Percentiles rank a stretch among this genome's conserved stretches.
Conservation (phyloP, 2,888 invertebrate genomes). For the Willowsia nigromaculata region DNA sequence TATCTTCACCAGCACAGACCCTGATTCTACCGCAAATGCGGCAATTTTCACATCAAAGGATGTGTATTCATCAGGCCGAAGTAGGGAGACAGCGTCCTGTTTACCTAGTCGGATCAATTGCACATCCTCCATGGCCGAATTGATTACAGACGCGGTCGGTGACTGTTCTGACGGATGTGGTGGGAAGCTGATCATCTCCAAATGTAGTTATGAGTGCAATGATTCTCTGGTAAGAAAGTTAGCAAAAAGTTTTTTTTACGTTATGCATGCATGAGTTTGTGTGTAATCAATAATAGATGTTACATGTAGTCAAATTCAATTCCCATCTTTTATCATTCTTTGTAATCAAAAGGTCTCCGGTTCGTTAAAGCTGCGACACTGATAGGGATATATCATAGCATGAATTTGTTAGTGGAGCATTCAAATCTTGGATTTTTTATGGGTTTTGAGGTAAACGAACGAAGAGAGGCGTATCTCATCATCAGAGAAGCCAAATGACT, state of each 20-base stretch:
- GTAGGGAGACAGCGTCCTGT: conserved; percentile 63
- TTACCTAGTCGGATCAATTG: conserved; percentile 76
- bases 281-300: too few species aligned
- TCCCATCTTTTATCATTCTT: not conserved
- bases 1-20: not conserved
- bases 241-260: too few species aligned
- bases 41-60: conserved; percentile 54
- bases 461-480: not conserved
- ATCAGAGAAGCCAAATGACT: not conserved
- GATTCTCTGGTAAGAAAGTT: conserved; percentile 69
- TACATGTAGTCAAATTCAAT: conserved; percentile 24
- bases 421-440: not conserved
- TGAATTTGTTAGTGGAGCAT: not conserved
- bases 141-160: conserved; percentile 73
- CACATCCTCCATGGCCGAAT: conserved; percentile 65
- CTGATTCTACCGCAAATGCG: conserved; percentile 21
- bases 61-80: conserved; percentile 54
- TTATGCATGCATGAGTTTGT: not conserved
- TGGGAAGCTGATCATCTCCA: conserved; percentile 75
- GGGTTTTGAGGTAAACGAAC: conserved; percentile 40
- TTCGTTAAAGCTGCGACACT: conserved; percentile 28
- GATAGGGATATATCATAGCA: too few species aligned
- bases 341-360: conserved; percentile 28
- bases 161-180: conserved; percentile 76
- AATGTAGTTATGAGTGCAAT: conserved; percentile 72